Evolutionary conservation across 2,113 vertebrate species (phyloP), one percentile per base, ranked within the genome.

Genomic region (Ophiodon elongatus): DNA sequence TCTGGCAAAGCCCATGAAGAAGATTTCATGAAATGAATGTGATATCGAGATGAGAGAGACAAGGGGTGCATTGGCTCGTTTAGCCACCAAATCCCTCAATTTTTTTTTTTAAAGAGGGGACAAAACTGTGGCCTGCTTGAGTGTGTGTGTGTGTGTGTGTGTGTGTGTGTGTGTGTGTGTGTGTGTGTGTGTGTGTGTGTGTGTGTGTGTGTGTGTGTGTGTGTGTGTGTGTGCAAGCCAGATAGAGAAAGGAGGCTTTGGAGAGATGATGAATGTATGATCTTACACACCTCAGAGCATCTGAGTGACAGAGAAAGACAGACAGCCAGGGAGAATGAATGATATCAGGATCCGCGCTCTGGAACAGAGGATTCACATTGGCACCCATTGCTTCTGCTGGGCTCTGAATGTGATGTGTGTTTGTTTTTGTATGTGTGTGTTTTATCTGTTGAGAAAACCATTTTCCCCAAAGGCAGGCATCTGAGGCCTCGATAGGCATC

Each of bases 11-110:
- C 86, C 89, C 82, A 73, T 0, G 11, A 82, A 80, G 84, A 90
- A 91, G 93, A 92, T 88, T 85, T 90, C 90, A 89, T 91, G 91
- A 94, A 91, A 93, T 93, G 93, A 94, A 90, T 86, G 85, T 76
- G 90, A 90, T 90, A 90, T 88, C 82, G 73, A 92, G 91, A 94
- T 88, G 86, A 91, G 91, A 69, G 86, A 85, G 89, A 89, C 87
- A 93, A 91, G 83, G 73, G 90, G 87, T 72, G 86, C 91, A 90
- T 54, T 83, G 87, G 89, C 81, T 90, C 90, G 88, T 92, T 94
- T 86, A 90, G 89, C 86, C 90, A 87, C 90, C 89, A 92, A 92
- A 92, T 92, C 92, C 88, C 71, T 89, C 85, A 29, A 86, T 88
- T 52, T 52, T 23, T 91, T 75, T 75, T 89, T 85, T 89, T 76